Evolutionary conservation across 2,797 vertebrate species (phyloP).

Genomic region (Acanthis flammea): DNA sequence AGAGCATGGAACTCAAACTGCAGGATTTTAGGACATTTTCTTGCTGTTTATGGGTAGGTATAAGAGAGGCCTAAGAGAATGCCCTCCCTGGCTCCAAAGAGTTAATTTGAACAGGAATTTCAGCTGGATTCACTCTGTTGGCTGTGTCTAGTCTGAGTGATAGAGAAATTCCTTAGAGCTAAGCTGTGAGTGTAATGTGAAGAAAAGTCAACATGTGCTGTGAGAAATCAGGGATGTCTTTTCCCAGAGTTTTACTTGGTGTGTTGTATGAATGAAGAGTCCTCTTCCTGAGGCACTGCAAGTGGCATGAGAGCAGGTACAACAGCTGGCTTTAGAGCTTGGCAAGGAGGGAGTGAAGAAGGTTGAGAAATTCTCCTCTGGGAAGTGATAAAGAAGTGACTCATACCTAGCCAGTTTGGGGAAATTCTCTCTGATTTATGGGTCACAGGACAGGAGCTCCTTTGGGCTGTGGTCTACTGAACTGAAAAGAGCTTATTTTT

Average conservation of each 20-base stretch:
- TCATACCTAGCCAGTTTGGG: background rate
- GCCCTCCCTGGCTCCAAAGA: background rate
- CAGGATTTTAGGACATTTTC: background rate
- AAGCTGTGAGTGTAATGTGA: slow-evolving; percentile 18
- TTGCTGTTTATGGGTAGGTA: background rate
- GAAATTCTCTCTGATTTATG: background rate
- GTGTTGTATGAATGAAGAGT: background rate
- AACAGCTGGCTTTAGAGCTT: background rate
- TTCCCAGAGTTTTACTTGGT: background rate
- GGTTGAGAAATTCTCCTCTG: background rate
- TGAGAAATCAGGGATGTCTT: background rate
- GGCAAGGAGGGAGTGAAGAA: background rate
- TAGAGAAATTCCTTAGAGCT: slow-evolving; percentile 22
- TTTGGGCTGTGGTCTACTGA: background rate
- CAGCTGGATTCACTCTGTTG: slow-evolving; percentile 27
- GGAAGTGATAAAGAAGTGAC: background rate
- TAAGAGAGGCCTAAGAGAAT: background rate
- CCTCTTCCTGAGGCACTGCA: background rate
- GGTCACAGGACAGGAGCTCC: background rate
- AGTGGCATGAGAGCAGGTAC: background rate
- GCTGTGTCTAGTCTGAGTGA: slow-evolving; percentile 17
- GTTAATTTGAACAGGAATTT: slow-evolving; percentile 13
- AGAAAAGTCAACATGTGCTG: slow-evolving; percentile 27
- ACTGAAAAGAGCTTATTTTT: background rate
- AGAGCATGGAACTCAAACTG: background rate